A percentile compares a stretch with the other conserved stretches of the same genome.
Evolutionary conservation across 1,140 invertebrate genomes (phyloP).

Genomic region (Drosophila jambulina): DNA sequence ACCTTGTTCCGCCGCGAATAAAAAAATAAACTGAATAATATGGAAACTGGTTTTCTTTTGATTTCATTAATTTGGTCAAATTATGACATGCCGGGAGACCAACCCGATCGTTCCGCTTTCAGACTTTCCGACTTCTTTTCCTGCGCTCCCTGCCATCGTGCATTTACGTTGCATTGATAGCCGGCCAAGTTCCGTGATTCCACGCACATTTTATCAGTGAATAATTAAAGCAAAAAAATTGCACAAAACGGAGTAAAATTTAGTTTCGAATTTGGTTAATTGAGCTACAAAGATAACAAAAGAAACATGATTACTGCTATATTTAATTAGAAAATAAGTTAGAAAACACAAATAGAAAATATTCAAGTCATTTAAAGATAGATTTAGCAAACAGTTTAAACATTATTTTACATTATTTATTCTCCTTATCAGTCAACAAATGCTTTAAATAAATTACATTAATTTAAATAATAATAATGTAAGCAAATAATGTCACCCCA

Average conservation of each 20-base stretch:
- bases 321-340: neutral
- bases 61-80: slow-evolving; percentile 67
- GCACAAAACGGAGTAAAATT: neutral
- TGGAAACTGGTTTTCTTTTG: slow-evolving; percentile 60
- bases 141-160: slow-evolving; percentile 63
- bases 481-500: neutral
- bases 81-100: slow-evolving; percentile 52
- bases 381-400: neutral
- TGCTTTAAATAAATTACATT: no score
- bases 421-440: neutral
- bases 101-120: slow-evolving; percentile 9
- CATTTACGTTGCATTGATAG: slow-evolving; percentile 56
- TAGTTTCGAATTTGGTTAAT: neutral
- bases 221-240: neutral
- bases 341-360: neutral
- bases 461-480: no score
- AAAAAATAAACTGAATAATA: slow-evolving; percentile 4
- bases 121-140: slow-evolving; percentile 36
- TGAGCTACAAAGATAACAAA: neutral
- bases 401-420: neutral
- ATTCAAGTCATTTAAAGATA: neutral
- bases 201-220: slow-evolving; percentile 13
- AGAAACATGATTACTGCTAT: no score
- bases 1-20: slow-evolving; percentile 37
- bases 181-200: slow-evolving; percentile 12